A percentile compares a stretch with the other conserved stretches of the same genome.
These are phyloP conservation scores for Zophobas atratus DNA, from an alignment of 1,140 invertebrate genomes.

Conservation along the genomic window DNA sequence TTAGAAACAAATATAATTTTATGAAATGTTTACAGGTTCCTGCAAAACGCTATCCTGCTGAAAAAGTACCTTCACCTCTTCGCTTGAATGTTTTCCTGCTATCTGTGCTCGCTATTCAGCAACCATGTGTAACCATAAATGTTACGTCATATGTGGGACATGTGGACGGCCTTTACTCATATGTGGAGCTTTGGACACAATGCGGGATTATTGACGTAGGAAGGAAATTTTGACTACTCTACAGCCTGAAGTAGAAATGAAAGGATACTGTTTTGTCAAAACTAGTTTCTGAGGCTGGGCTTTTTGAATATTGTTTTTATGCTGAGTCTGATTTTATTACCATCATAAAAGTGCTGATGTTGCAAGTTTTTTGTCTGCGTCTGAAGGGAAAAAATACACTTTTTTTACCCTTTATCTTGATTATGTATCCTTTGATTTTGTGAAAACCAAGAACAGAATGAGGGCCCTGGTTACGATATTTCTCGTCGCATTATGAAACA, in stretches of 20 bases:
- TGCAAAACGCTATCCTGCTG: neutral
- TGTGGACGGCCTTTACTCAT: conserved; percentile 16
- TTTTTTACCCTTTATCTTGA: too few species aligned
- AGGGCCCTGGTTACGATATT: too few species aligned
- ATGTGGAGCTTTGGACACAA: conserved; percentile 26
- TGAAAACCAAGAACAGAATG: too few species aligned
- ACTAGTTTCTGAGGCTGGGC: neutral
- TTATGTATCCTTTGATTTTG: too few species aligned
- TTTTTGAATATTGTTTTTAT: neutral
- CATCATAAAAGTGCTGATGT: neutral
- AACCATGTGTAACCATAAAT: conserved; percentile 65
- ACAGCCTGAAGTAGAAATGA: neutral
- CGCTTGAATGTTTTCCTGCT: conserved; percentile 55
- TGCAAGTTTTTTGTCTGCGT: neutral
- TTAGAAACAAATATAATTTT: too few species aligned
- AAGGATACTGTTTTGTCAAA: conserved; percentile 6
- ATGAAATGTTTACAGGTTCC: neutral
- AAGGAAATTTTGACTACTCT: conserved; percentile 16
- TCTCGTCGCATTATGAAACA: too few species aligned
- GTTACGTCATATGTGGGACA: conserved; percentile 55
- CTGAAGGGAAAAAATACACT: too few species aligned
- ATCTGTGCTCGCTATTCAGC: conserved; percentile 61
- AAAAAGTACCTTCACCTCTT: conserved; percentile 9
- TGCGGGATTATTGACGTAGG: conserved; percentile 10
- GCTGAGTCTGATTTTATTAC: neutral